Percentiles rank a stretch among this genome's conserved stretches.
Conservation (phyloP, 2,888 invertebrate species). For the Pegoplata infirma region DNA sequence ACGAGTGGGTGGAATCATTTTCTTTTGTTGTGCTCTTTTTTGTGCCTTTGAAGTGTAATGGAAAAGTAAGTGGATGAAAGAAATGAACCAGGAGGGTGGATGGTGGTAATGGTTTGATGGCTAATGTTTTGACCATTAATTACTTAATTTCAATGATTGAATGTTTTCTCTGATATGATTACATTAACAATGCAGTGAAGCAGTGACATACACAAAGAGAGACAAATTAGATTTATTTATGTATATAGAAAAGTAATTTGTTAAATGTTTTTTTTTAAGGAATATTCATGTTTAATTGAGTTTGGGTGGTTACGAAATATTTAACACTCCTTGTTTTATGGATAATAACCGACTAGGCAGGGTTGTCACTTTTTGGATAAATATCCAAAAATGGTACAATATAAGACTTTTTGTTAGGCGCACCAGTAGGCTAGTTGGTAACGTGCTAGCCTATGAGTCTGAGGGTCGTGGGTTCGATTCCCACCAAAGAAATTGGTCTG, state of each 20-base stretch:
- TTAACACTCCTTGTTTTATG: slow-evolving; percentile 17
- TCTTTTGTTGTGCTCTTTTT: not conserved
- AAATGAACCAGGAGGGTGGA: not conserved
- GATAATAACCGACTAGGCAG: no score
- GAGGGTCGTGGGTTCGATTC: no score
- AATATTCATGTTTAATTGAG: not conserved
- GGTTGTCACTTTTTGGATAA: no score
- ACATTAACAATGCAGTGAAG: slow-evolving; percentile 10
- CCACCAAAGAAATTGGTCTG: no score
- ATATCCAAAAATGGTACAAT: no score
- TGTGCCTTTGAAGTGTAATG: slow-evolving; percentile 34
- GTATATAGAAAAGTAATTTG: slow-evolving; percentile 54
- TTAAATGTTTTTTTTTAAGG: slow-evolving; percentile 50
- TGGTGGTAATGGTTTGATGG: slow-evolving; percentile 25
- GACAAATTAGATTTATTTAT: slow-evolving; percentile 48
- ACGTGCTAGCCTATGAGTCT: no score
- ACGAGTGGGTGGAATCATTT: slow-evolving; percentile 28
- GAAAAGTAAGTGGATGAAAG: no score
- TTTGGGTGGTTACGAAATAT: slow-evolving; percentile 16
- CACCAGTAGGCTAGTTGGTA: no score
- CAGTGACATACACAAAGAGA: not conserved
- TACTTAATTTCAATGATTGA: slow-evolving; percentile 72
- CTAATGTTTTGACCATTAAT: slow-evolving; percentile 65
- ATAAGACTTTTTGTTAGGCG: no score
- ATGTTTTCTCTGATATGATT: slow-evolving; percentile 67